Base-by-base conservation (phyloP, 53 echinoderm and acorn worm genomes). In the Holothuria scabra region DNA sequence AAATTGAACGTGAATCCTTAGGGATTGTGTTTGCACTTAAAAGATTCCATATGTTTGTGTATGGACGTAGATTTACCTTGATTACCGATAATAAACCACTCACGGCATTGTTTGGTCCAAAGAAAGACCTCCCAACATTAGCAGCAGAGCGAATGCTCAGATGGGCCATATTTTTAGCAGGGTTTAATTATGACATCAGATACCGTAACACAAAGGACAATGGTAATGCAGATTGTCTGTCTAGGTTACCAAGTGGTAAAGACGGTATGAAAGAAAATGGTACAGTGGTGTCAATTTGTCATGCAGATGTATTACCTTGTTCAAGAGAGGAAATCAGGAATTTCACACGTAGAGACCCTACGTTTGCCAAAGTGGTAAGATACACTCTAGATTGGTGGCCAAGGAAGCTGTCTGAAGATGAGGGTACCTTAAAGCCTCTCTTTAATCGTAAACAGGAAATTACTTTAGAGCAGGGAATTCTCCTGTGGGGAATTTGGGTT, bases 171-270 rank as follows among this genome's bases (percentile, higher is more conserved):
- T 90, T 59, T 66, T 37, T 90, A 24, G 72, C 82, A 1, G 86
- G 82, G 23, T 86, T 89, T 70, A 49, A 89, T 46, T 89, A 81
- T 80, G 90, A 90, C 18, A 86, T 90, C 58, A 44, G 66, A 75
- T 90, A 82, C 59, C 59, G 90, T 3, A 81, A 33, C 67, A 78
- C 69, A 28, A 85, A 86, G 46, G 86, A 70, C 24, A 90, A 90
- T 81, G 90, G 67, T 52, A 90, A 80, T 71, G 90, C 75, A 62
- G 90, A 90, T 60, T 90, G 90, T 35, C 46, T 90, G 22, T 90
- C 87, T 2, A 79, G 86, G 25, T 55, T 86, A 28, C 83, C 90
- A 18, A 56, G 29, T 25, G 14, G 49, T 13, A 49, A 13, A 26
- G 84, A 79, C 6, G 23, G 12, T 19, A 19, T 61, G 28, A 57